phyloP scores from a whole-genome alignment of 2,797 vertebrate genomes.

The Lophius americanus region DNA sequence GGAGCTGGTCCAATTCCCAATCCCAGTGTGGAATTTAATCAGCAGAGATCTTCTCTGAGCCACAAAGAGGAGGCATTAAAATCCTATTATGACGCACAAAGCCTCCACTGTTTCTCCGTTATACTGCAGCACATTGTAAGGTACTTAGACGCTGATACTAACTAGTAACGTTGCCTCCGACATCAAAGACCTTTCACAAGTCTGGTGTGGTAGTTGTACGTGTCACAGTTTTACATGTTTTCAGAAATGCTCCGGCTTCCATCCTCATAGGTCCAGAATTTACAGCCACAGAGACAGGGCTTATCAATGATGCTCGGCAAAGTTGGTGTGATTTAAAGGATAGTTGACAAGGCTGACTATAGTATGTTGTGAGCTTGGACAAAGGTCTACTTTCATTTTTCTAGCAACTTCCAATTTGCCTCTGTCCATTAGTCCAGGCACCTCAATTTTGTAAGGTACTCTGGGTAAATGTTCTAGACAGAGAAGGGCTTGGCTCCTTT shows the following conservation, averaged over 20 bases:
- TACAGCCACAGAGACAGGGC: no score
- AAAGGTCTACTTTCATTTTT: slow-evolving; percentile 28
- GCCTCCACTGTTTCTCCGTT: slow-evolving; percentile 69
- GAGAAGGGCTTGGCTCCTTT: slow-evolving; percentile 43
- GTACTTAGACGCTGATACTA: slow-evolving; percentile 48
- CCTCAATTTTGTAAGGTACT: slow-evolving; percentile 18
- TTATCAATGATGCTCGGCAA: no score
- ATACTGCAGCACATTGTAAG: slow-evolving; percentile 57
- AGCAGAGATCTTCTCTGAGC: slow-evolving; percentile 73
- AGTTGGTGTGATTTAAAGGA: no score
- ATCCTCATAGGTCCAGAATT: no score
- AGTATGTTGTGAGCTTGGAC: background rate
- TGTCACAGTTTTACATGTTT: background rate
- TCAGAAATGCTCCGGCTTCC: background rate
- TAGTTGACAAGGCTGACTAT: no score
- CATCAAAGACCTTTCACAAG: slow-evolving; percentile 31
- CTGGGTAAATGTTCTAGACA: slow-evolving; percentile 37
- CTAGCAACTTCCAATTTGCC: slow-evolving; percentile 1
- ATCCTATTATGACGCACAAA: slow-evolving; percentile 82
- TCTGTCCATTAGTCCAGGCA: slow-evolving; percentile 3
- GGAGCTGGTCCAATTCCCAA: slow-evolving; percentile 66
- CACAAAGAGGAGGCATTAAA: slow-evolving; percentile 76
- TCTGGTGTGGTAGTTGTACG: background rate
- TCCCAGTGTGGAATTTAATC: slow-evolving; percentile 73
- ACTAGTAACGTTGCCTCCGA: slow-evolving; percentile 19